Evolutionary conservation across 2,797 vertebrate genomes (phyloP), one percentile per base, ranked within the genome.

Genomic region (Tokudaia tokunoshimensis): DNA sequence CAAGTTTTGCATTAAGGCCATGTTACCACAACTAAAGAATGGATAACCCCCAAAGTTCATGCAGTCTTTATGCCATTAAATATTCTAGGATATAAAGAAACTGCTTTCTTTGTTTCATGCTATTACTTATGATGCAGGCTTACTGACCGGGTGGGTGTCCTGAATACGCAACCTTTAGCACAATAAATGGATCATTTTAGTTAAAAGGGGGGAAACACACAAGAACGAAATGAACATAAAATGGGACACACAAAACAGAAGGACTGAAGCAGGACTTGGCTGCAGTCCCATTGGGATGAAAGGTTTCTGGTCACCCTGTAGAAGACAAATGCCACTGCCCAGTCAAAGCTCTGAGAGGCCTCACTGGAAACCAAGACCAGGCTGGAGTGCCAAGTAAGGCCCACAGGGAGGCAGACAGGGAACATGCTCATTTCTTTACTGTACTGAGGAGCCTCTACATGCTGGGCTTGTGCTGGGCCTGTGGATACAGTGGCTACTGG

Each of bases 101-200:
- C 14, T 44, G 81, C 34, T 91, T 50, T 92, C 80, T 75, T 85
- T 61, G 31, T 91, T 96, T 93, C 76, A 37, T 50, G n/a, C 17
- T 61, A 34, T 31, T 61, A 67, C 44, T 96, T 78, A 72, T 75
- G 90, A 76, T 12, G 11, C 90, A 63, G 80, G 52, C 31, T 84
- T 84, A 72, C 92, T 84, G 81, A 74, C 80, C 1, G 20, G 86
- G 89, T 31, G 57, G 85, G 61, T 44, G 72, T 80, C 67, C 85
- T 63, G 19, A 96, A 94, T 95, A 61, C 5, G 50, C 65, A 92
- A 57, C 79, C 65, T 81, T 84, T 74, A 92, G 34, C 41, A 74
- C 92, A 78, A 67, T 87, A 94, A 88, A 87, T 34, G 63, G 88
- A 93, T 95, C 78, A 13, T 92, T 96, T 84, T 72, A 37, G 80